Conservation (phyloP, 2,113 vertebrate species). For the Indicator maculatus region DNA sequence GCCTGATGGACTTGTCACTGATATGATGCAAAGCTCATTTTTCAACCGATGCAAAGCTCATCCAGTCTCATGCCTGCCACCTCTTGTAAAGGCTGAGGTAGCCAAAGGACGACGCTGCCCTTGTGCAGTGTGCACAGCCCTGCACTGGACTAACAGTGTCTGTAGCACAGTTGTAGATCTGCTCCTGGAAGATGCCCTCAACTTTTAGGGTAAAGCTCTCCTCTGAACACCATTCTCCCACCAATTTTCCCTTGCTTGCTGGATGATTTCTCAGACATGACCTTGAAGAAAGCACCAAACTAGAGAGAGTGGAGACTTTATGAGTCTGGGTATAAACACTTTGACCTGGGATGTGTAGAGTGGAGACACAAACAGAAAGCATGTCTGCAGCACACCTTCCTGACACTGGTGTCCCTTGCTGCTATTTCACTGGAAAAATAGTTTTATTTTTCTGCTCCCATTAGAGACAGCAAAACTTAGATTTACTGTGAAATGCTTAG, state of each 20-base stretch:
- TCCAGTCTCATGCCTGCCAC: not conserved
- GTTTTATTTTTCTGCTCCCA: not conserved
- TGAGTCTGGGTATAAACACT: not conserved
- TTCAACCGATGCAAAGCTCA: not conserved
- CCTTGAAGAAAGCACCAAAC: not conserved
- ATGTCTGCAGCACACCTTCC: not conserved
- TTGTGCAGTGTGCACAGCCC: not conserved
- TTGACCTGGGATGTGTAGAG: not conserved
- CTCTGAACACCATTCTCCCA: not conserved
- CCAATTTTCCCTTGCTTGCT: not conserved
- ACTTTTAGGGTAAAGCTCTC: not conserved
- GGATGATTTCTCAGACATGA: not conserved
- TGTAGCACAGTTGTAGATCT: fast-evolving
- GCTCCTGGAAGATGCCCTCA: not conserved
- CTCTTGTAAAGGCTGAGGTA: not conserved
- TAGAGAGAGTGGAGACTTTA: not conserved
- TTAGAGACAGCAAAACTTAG: not conserved
- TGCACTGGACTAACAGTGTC: not conserved
- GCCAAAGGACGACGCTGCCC: fast-evolving
- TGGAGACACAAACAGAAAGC: not conserved
- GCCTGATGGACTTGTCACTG: not conserved
- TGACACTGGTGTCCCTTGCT: not conserved
- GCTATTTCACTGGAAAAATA: not conserved
- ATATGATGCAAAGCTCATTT: not conserved
- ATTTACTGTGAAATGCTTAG: not conserved